Base-by-base conservation (phyloP, 2,797 vertebrate species). In the Cossypha niveicapilla region DNA sequence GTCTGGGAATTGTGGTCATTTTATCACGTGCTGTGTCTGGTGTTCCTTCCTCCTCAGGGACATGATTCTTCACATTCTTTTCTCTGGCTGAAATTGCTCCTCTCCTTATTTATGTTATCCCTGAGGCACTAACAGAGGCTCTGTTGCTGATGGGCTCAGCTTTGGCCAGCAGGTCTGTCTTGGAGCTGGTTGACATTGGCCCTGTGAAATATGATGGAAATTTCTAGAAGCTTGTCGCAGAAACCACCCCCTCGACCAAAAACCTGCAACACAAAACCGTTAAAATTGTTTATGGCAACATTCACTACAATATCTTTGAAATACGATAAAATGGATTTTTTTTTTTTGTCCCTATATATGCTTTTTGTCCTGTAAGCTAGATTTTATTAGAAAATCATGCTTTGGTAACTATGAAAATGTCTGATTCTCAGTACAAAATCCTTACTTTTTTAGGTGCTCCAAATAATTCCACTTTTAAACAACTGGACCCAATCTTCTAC, bases 1-100 rank as follows among this genome's bases (percentile, higher is more conserved):
- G 25, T 47, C 22, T 2, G 2, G 15, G 3, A 10, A 10, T 3
- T 18, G 7, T 22, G 6, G 37, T 16, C 5, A 13, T n/a, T 50
- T 62, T 67, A 34, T 57, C 35, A 30, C 5, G 3, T 10, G 3
- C 5, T 61, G 2, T 56, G 27, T n/a, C 25, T 42, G 18, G 15
- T 18, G 9, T 9, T 60, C 34, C 16, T 37, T 75, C 16, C 11
- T 68, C 7, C 7, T 10, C 37, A 34, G 42, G 13, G 27, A 48
- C 41, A 42, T 8, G 8, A 30, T 23, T 22, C n/a, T 28, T 39
- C 19, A 25, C 11, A 22, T 27, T 37, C 9, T 50, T 62, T 88
- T 42, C 56, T 44, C 10, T 32, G 10, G 3, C 23, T 82, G 28
- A 8, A 56, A 18, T 30, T 62, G 2, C 8, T 62, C 5, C 13